Base-by-base conservation (phyloP, 2,113 vertebrate species). In the Ascaphus truei region DNA sequence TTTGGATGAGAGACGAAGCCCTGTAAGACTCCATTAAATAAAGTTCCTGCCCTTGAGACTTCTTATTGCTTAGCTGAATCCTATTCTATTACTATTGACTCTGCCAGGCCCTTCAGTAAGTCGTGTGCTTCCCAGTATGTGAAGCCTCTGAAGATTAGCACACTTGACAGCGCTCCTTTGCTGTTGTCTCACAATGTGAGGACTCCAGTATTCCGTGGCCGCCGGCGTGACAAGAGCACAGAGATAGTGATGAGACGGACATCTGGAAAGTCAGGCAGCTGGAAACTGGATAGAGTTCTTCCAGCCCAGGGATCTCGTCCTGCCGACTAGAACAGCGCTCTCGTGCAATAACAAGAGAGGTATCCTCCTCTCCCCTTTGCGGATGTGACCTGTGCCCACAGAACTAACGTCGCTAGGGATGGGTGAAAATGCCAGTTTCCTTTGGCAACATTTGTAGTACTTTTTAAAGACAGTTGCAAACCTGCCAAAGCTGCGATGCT, bases 211-310 rank as follows among this genome's bases (percentile, higher is more conserved):
- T 62, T 50, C 30, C 4, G 9, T 29, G 31, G 50, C 62, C 53
- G n/a, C 50, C 53, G 50, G 62, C 62, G 41, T 53, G 62, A 29
- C 62, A 30, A 45, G 30, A 64, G 31, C 34, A 10, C 8, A 23
- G 47, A 64, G 36, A 52, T 37, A 55, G 39, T 53, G 62, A 65
- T 55, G 48, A 65, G n/a, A 33, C 39, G 18, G 33, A 52, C 41
- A 65, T 65, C 23, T 53, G 34, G 41, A 51, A 55, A 53, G 62
- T 41, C 27, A 37, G 37, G 18, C 45, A 37, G 29, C 31, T 26
- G 50, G 37, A 37, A 39, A 65, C 62, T 53, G 47, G 39, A 11
- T 31, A 36, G 34, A 26, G 15, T 53, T 41, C n/a, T 64, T 5
- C 39, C 20, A 55, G 48, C 62, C 34, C 12, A 65, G 50, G 62